Conservation (phyloP, 1,140 invertebrate species). For the Drosophila eugracilis region DNA sequence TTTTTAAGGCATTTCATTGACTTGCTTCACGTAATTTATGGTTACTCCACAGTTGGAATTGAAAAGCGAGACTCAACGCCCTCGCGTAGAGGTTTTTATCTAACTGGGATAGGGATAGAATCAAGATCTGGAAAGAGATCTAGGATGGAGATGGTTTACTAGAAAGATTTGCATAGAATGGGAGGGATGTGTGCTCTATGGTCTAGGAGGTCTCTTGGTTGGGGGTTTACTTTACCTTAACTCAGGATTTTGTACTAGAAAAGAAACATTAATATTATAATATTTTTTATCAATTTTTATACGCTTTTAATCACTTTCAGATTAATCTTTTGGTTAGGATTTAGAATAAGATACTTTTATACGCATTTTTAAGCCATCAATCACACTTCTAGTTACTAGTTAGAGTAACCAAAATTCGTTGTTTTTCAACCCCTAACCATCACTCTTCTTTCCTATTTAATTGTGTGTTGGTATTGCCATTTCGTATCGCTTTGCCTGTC, state of each 20-base stretch:
- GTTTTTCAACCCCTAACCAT: not conserved
- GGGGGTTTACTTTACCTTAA: not conserved
- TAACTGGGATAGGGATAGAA: too few relatives aligned
- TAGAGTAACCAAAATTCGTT: constrained; percentile 35
- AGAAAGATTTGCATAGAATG: constrained; percentile 7
- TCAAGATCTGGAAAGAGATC: constrained; percentile 10
- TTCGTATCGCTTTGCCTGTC: constrained; percentile 66
- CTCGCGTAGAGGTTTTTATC: constrained; percentile 24
- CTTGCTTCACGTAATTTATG: constrained; percentile 65
- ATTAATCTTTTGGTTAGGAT: too few relatives aligned
- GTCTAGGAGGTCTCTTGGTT: too few relatives aligned
- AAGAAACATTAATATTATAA: too few relatives aligned
- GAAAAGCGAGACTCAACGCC: constrained; percentile 25
- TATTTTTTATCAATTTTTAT: not conserved
- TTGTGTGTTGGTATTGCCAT: constrained; percentile 80
- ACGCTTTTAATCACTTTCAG: too few relatives aligned
- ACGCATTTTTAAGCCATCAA: too few relatives aligned
- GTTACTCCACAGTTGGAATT: constrained; percentile 25
- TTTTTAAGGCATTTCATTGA: constrained; percentile 68
- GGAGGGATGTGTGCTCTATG: not conserved
- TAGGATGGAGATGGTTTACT: not conserved
- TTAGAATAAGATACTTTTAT: too few relatives aligned
- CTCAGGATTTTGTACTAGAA: not conserved
- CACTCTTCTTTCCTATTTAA: constrained; percentile 57
- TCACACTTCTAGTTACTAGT: not conserved